Evolutionary conservation across 2,888 invertebrate genomes (phyloP), one percentile per base, ranked within the genome.

Genomic region (Chrysotoxum bicinctum): DNA sequence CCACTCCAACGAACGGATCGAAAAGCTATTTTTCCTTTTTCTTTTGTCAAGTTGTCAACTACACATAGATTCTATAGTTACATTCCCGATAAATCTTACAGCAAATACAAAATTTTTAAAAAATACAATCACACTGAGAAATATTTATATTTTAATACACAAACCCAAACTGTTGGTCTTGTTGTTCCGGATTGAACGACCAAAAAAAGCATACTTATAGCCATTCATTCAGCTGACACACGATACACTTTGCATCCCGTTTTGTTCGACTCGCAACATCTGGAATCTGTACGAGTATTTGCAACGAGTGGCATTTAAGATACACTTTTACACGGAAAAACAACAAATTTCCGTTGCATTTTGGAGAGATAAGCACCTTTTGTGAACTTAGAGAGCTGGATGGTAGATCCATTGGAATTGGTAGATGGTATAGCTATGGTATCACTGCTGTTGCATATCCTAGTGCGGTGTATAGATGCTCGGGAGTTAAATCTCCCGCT

Each of bases 301-400:
- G 26, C 82, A 82, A 68, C 68, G 77, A 77, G 62, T 68, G 32
- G 48, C 62, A 54, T 52, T 54, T 50, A 19, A 74, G 69, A 83
- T 83, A 74, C 83, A 75, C 74, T 75, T 69, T 43, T 50, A 45
- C 30, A 58, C 62, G 50, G 58, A 70, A 66, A 75, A 75, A 79
- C 79, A 84, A 79, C 83, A 84, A 84, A 84, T 70, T 79, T 58
- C 26, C 74, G 35, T 30, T 60, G 52, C 26, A 72, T 62, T 45
- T 60, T 10, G 16, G 23, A 0, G 26, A 26, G 45, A 68, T 68
- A 76, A 69, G 56, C 35, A 37, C 48, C 45, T 19, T 48, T 76
- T 30, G 12, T 16, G 43, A 45, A 16, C 54, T 26, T 10, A 21
- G 1, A 12, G n/a, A 10, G 40, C 19, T 3, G 45, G 32, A 37